Evolutionary conservation across 1,140 invertebrate species (phyloP).

Genomic region (Platorchestia sp.): DNA sequence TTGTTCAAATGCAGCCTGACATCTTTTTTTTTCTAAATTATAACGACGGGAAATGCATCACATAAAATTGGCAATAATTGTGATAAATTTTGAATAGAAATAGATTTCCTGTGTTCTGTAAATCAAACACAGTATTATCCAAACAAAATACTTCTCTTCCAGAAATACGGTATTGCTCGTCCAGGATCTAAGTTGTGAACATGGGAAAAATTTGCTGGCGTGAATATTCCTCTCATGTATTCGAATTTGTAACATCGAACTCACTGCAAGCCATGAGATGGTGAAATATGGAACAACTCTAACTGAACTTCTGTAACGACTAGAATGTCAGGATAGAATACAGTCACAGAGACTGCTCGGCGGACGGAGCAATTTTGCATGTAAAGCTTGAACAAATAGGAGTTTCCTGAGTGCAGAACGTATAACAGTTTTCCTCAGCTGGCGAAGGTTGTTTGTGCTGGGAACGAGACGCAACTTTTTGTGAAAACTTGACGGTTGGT

Average conservation of each 20-base stretch:
- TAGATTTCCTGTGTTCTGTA: too few species aligned
- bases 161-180: too few species aligned
- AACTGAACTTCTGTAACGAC: not conserved
- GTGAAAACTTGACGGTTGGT: not conserved
- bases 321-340: not conserved
- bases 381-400: not conserved
- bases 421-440: not conserved
- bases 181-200: too few species aligned
- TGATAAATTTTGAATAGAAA: too few species aligned
- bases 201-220: too few species aligned
- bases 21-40: too few species aligned
- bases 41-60: too few species aligned
- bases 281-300: not conserved
- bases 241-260: not conserved
- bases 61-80: too few species aligned
- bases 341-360: not conserved
- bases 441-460: not conserved
- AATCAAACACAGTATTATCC: too few species aligned
- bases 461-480: not conserved
- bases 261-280: not conserved
- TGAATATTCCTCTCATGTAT: not conserved
- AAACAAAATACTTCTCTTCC: too few species aligned
- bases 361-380: not conserved
- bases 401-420: not conserved
- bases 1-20: too few species aligned